phyloP scores from a whole-genome alignment of 2,797 vertebrate species.

The Pseudopleuronectes americanus region DNA sequence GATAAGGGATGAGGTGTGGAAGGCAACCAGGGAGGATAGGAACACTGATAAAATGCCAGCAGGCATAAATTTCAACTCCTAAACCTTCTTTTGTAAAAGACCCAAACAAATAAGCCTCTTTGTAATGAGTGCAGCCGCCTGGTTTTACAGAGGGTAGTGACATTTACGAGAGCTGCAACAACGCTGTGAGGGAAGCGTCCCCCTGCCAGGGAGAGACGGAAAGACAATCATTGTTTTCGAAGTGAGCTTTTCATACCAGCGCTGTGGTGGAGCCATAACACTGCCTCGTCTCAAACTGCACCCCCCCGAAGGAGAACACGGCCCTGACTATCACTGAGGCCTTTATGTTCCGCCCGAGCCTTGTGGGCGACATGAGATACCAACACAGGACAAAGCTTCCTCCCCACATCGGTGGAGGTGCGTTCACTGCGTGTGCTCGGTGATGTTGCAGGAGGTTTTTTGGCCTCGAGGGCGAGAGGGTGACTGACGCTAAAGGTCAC shows the following conservation, averaged over 20 bases:
- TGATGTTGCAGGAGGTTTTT: slow-evolving; percentile 25
- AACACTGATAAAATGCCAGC: not conserved
- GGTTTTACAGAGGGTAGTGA: slow-evolving; percentile 2
- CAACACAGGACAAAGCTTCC: slow-evolving; percentile 48
- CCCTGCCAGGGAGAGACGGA: slow-evolving; percentile 29
- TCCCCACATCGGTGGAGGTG: slow-evolving; percentile 23
- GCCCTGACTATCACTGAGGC: slow-evolving; percentile 24
- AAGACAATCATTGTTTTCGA: slow-evolving; percentile 50
- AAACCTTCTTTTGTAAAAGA: not conserved
- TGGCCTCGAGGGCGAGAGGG: slow-evolving; percentile 54
- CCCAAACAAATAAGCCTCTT: slow-evolving; percentile 15
- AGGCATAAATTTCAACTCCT: not conserved
- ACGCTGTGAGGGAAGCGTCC: slow-evolving; percentile 27
- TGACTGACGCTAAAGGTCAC: slow-evolving; percentile 45
- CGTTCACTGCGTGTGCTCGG: slow-evolving; percentile 15
- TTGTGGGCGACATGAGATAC: slow-evolving; percentile 64
- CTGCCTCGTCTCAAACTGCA: slow-evolving; percentile 40
- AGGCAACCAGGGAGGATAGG: not conserved
- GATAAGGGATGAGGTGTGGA: not conserved
- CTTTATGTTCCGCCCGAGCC: slow-evolving; percentile 62
- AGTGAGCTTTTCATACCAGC: slow-evolving; percentile 51
- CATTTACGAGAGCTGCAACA: slow-evolving; percentile 14
- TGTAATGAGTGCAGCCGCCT: slow-evolving; percentile 17
- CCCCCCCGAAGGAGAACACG: slow-evolving; percentile 20
- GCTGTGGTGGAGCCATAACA: slow-evolving; percentile 48